A percentile compares a stretch with the other conserved stretches of the same genome.
These are phyloP conservation scores for Urocolius indicus DNA, from an alignment of 2,113 vertebrate species.

Conservation along the genomic window DNA sequence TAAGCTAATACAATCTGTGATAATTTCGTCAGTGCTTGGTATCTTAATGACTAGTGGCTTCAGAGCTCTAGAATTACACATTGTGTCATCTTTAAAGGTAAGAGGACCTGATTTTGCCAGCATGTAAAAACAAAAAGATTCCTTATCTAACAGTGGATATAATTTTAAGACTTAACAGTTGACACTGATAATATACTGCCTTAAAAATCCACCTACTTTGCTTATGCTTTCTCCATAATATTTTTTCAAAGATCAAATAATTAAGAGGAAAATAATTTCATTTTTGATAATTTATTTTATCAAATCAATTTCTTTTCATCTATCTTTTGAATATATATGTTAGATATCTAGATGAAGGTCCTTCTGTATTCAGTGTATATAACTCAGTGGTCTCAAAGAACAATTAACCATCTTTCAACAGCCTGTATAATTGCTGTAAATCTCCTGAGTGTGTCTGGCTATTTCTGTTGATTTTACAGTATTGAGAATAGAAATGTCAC, in stretches of 20 bases:
- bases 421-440: not conserved
- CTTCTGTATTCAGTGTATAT: not conserved
- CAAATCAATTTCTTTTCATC: not conserved
- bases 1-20: not conserved
- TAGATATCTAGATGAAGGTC: not conserved
- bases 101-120: not conserved
- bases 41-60: not conserved
- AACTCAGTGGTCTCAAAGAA: not conserved
- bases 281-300: not conserved
- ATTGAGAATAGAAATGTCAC: not conserved
- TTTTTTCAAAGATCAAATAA: not conserved
- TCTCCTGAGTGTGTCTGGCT: not conserved
- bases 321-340: not conserved
- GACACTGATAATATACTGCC: not conserved
- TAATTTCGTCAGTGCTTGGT: not conserved
- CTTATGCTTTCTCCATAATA: not conserved
- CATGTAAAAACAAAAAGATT: not conserved
- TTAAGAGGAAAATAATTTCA: not conserved
- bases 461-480: not conserved
- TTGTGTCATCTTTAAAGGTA: not conserved
- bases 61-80: not conserved
- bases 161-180: not conserved
- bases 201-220: not conserved
- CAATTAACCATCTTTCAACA: not conserved
- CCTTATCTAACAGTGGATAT: not conserved